These are phyloP conservation scores for Atta texana DNA, from an alignment of 1,140 invertebrate genomes.

Conservation along the genomic window DNA sequence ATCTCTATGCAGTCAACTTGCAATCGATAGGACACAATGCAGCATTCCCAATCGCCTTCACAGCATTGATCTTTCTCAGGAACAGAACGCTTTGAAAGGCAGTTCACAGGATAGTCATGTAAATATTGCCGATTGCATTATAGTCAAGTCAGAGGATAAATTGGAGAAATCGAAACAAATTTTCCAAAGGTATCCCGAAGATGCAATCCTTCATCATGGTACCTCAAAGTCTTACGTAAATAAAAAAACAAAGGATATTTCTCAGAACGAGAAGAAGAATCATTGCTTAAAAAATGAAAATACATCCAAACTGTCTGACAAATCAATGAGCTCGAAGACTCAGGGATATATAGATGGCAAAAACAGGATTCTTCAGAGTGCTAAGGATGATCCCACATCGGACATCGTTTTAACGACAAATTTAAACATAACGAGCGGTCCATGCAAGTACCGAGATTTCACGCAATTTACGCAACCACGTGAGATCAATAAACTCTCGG, in stretches of 20 bases:
- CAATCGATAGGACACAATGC: constrained; percentile 70
- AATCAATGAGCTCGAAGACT: constrained; percentile 33
- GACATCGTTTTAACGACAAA: constrained; percentile 56
- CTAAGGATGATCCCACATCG: constrained; percentile 64
- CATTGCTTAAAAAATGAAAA: background rate
- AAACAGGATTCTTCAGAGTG: constrained; percentile 27
- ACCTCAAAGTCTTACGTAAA: background rate
- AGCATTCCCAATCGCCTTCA: constrained; percentile 77
- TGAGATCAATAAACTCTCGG: constrained; percentile 65
- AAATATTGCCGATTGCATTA: constrained; percentile 28
- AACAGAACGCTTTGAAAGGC: constrained; percentile 65
- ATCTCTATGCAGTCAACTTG: constrained; percentile 74
- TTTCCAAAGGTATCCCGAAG: constrained; percentile 36
- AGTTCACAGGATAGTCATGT: constrained; percentile 34
- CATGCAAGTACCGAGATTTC: constrained; percentile 75
- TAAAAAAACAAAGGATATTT: constrained; percentile 20
- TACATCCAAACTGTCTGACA: constrained; percentile 32
- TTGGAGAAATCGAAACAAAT: constrained; percentile 23
- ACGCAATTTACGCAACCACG: constrained; percentile 69
- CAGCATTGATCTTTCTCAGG: constrained; percentile 66
- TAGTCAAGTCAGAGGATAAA: background rate
- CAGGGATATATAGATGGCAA: constrained; percentile 9
- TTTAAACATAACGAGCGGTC: constrained; percentile 67
- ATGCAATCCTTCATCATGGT: background rate
- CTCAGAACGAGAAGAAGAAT: constrained; percentile 43